phyloP scores from a whole-genome alignment of 2,797 vertebrate genomes.

The Rhinatrema bivittatum region DNA sequence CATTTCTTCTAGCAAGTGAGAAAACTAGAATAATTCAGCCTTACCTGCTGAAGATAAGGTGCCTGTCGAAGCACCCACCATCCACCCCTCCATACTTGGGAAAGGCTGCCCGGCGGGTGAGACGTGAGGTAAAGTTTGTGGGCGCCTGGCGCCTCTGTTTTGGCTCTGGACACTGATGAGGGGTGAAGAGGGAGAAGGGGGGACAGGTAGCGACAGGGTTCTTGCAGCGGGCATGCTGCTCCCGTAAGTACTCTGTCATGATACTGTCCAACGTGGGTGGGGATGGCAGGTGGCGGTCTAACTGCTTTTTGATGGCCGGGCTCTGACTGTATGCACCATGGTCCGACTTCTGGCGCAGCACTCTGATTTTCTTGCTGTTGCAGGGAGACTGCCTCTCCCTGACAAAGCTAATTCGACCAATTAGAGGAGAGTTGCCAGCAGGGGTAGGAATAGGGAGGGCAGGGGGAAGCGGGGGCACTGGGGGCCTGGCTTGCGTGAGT shows the following conservation, averaged over 20 bases:
- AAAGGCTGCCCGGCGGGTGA: slow-evolving; percentile 86
- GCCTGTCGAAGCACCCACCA: slow-evolving; percentile 95
- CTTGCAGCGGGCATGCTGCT: slow-evolving; percentile 97
- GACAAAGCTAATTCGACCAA: slow-evolving; percentile 91
- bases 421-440: slow-evolving; percentile 69
- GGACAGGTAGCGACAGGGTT: slow-evolving; percentile 97
- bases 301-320: slow-evolving; percentile 95
- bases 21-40: no score
- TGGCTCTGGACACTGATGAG: slow-evolving; percentile 97
- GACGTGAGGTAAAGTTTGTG: slow-evolving; percentile 90
- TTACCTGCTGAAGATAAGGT: slow-evolving; percentile 97
- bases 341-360: slow-evolving; percentile 94
- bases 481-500: slow-evolving; percentile 68
- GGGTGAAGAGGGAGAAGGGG: slow-evolving; percentile 96
- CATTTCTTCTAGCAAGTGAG: no score
- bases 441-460: slow-evolving; percentile 50
- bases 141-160: slow-evolving; percentile 97
- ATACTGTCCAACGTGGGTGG: slow-evolving; percentile 95
- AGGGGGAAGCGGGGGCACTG: slow-evolving; percentile 63
- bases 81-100: slow-evolving; percentile 97
- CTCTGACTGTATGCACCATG: slow-evolving; percentile 96
- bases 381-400: slow-evolving; percentile 79
- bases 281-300: slow-evolving; percentile 93
- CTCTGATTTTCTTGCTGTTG: slow-evolving; percentile 79
- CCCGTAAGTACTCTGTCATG: slow-evolving; percentile 96